These are phyloP conservation scores for Penaeus japonicus DNA, from an alignment of 1,140 invertebrate genomes.

Conservation along the genomic window DNA sequence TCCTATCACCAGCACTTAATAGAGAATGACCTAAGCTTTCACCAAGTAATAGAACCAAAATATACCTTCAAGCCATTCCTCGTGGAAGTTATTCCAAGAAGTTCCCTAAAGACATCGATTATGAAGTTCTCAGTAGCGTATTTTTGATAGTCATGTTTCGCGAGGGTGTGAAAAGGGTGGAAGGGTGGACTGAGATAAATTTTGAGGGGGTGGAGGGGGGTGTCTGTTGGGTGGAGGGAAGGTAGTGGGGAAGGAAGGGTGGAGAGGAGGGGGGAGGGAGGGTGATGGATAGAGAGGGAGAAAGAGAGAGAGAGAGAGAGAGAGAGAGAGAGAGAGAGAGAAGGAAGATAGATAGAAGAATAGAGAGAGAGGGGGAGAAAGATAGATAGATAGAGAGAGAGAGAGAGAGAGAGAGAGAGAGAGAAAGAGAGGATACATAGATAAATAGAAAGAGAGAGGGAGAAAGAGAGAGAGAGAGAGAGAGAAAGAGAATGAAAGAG, in stretches of 20 bases:
- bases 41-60: no score
- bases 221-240: background rate
- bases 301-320: slow-evolving; percentile 3
- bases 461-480: background rate
- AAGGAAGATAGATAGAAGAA: background rate
- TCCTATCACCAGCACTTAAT: no score
- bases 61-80: no score
- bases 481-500: background rate
- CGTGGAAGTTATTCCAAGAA: no score
- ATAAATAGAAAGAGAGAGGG: background rate
- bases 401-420: background rate
- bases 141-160: background rate
- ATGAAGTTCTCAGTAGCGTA: background rate
- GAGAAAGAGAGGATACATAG: no score
- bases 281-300: background rate
- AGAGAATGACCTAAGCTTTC: no score
- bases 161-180: background rate
- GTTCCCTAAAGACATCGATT: no score
- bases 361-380: background rate
- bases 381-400: slow-evolving; percentile 11
- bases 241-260: background rate
- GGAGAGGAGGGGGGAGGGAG: no score
- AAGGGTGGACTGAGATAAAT: background rate
- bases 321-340: background rate
- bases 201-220: background rate